Conservation (phyloP, 2,888 invertebrate genomes). For the Sarcophaga carnaria region DNA sequence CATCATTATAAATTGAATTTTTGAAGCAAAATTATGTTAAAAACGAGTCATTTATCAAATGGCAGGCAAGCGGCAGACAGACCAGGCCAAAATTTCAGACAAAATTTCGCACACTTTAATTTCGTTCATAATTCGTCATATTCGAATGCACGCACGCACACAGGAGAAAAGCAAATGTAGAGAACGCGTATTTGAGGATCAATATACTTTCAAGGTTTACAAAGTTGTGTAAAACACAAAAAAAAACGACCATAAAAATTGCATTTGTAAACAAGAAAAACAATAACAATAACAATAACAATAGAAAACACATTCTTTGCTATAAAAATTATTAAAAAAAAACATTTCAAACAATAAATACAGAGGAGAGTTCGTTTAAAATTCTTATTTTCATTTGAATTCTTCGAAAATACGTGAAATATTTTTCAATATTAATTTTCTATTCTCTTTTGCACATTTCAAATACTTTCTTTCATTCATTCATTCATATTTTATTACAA, state of each 20-base stretch:
- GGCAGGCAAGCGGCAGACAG: background rate
- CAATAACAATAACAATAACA: background rate
- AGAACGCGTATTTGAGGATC: conserved; percentile 36
- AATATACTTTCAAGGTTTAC: conserved; percentile 59
- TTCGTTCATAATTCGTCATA: background rate
- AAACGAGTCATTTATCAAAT: conserved; percentile 25
- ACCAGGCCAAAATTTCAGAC: background rate
- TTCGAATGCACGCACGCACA: background rate
- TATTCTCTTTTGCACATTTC: background rate
- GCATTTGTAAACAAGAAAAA: background rate
- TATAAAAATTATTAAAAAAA: conserved; percentile 34
- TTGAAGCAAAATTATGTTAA: conserved; percentile 10
- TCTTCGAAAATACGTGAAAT: conserved; percentile 22
- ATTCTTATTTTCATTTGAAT: conserved; percentile 7
- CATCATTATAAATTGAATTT: conserved; percentile 14
- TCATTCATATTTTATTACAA: conserved; percentile 40
- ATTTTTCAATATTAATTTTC: conserved; percentile 47
- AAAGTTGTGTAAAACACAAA: background rate
- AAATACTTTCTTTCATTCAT: conserved; percentile 33
- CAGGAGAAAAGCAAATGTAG: background rate
- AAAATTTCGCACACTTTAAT: conserved; percentile 11
- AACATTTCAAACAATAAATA: conserved; percentile 22
- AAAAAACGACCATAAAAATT: conserved; percentile 35
- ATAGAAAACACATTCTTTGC: background rate
- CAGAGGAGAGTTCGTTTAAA: conserved; percentile 30